Percentiles rank a stretch among this genome's conserved stretches.
Evolutionary conservation across 2,888 invertebrate genomes (phyloP).

Genomic region (Eucriotettix oculatus): DNA sequence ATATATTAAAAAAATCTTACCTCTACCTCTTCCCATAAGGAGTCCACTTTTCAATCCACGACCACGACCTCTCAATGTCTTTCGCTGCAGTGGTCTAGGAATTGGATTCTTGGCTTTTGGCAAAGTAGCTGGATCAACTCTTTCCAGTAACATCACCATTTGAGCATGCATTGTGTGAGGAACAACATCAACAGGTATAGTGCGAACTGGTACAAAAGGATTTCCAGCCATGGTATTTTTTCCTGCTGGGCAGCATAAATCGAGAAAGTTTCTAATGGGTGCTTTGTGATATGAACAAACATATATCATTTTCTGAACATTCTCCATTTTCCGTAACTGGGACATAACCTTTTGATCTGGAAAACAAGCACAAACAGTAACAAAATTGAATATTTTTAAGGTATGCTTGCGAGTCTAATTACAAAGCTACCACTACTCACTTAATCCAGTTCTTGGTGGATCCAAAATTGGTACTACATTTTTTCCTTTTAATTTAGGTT

Average conservation of each 20-base stretch:
- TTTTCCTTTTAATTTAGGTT: conserved; percentile 18
- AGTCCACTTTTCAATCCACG: conserved; percentile 3
- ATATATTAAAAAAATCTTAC: not conserved
- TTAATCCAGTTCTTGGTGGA: conserved; percentile 39
- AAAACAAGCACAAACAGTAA: too few species aligned
- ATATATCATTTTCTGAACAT: conserved; percentile 33
- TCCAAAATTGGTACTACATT: conserved; percentile 38
- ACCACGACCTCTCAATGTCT: conserved; percentile 2
- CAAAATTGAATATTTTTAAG: not conserved
- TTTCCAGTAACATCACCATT: conserved; percentile 32
- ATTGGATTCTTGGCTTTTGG: conserved; percentile 15
- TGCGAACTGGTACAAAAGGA: conserved; percentile 32
- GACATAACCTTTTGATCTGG: conserved; percentile 24
- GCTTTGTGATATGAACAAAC: conserved; percentile 38
- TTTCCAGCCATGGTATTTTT: conserved; percentile 30
- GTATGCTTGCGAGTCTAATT: not conserved
- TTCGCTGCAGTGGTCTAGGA: conserved; percentile 6
- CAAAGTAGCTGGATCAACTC: conserved; percentile 16
- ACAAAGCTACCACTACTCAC: conserved; percentile 16
- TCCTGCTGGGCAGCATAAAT: conserved; percentile 24
- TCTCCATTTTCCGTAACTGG: conserved; percentile 27
- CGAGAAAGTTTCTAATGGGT: conserved; percentile 30
- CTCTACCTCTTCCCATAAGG: conserved; percentile 3
- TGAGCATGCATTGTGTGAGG: conserved; percentile 43
- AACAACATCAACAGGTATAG: conserved; percentile 42